These are phyloP conservation scores for Bombus affinis DNA, from an alignment of 1,140 invertebrate genomes.

Conservation along the genomic window DNA sequence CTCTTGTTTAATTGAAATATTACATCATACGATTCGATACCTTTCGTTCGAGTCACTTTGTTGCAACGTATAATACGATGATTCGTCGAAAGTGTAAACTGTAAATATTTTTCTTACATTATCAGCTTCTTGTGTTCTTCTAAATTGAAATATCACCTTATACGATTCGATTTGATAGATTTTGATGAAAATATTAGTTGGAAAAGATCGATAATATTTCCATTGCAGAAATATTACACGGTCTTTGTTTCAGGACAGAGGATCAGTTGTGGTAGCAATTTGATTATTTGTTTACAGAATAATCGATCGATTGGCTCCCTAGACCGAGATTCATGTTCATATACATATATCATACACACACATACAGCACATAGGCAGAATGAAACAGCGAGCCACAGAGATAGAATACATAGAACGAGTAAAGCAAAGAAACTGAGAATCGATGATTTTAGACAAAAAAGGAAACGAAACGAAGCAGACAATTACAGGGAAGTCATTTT, in stretches of 20 bases:
- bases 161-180: too few relatives aligned
- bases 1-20: too few relatives aligned
- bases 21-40: too few relatives aligned
- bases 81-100: neutral
- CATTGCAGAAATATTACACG: neutral
- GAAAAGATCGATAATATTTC: neutral
- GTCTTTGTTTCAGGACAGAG: neutral
- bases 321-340: conserved; percentile 58
- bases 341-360: conserved; percentile 61
- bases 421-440: conserved; percentile 27
- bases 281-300: neutral
- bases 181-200: neutral
- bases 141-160: too few relatives aligned
- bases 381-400: conserved; percentile 44
- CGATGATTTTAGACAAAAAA: conserved; percentile 66
- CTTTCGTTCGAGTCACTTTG: too few relatives aligned
- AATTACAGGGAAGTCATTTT: conserved; percentile 64
- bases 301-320: conserved; percentile 44
- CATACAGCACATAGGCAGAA: conserved; percentile 33
- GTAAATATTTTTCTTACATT: neutral
- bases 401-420: conserved; percentile 37
- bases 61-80: neutral
- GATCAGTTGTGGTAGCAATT: neutral
- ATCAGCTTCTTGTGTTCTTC: neutral
- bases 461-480: conserved; percentile 67